These are phyloP conservation scores for Orthosia incerta DNA, from an alignment of 2,888 invertebrate species.

Conservation along the genomic window DNA sequence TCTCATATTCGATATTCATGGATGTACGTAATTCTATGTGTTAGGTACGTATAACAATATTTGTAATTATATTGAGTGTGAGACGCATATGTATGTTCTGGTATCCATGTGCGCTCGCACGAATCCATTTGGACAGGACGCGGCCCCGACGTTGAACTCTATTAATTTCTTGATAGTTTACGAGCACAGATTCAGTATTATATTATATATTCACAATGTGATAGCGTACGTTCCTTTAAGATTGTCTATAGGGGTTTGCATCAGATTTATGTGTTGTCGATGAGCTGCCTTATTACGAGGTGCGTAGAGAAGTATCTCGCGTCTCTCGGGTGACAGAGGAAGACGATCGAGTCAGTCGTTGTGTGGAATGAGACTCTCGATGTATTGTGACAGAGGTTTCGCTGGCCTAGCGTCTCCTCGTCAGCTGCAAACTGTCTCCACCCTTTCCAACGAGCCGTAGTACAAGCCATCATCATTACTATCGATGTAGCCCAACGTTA, in stretches of 20 bases:
- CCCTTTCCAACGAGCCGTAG: slow-evolving; percentile 17
- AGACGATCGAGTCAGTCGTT: slow-evolving; percentile 56
- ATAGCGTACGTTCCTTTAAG: slow-evolving; percentile 63
- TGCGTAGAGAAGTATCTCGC: neutral
- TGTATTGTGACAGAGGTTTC: neutral
- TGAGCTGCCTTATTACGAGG: slow-evolving; percentile 19
- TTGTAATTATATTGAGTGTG: slow-evolving; percentile 20
- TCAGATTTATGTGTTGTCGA: slow-evolving; percentile 44
- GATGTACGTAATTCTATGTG: slow-evolving; percentile 38
- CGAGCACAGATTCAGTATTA: slow-evolving; percentile 63
- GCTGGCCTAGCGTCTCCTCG: neutral
- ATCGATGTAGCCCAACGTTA: slow-evolving; percentile 38
- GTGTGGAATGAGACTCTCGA: slow-evolving; percentile 60
- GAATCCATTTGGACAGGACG: slow-evolving; percentile 18
- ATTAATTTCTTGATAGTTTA: slow-evolving; percentile 53
- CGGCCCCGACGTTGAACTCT: slow-evolving; percentile 34
- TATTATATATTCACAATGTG: slow-evolving; percentile 56
- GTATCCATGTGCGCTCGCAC: slow-evolving; percentile 7
- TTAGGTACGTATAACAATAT: slow-evolving; percentile 40
- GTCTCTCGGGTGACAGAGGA: slow-evolving; percentile 15
- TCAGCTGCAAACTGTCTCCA: slow-evolving; percentile 1
- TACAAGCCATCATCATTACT: slow-evolving; percentile 24
- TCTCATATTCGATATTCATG: slow-evolving; percentile 45
- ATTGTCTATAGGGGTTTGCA: slow-evolving; percentile 49
- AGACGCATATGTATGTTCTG: slow-evolving; percentile 6